phyloP scores from a whole-genome alignment of 1,140 invertebrate species.

The Stegodyphus mimosarum region DNA sequence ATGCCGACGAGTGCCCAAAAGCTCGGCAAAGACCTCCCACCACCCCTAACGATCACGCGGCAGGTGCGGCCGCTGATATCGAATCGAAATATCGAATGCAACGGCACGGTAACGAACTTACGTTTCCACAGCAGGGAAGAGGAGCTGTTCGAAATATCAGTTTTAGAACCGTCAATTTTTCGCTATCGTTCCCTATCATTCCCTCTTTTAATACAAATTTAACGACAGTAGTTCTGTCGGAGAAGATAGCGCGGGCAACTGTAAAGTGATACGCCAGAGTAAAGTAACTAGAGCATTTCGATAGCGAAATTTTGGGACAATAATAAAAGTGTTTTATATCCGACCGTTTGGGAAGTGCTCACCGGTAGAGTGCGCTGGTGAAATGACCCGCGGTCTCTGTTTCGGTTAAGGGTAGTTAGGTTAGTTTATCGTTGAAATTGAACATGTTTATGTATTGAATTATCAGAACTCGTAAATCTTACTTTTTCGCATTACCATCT shows the following conservation, averaged over 20 bases:
- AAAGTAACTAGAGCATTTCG: constrained; percentile 44
- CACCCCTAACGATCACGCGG: constrained; percentile 30
- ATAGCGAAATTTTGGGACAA: constrained; percentile 26
- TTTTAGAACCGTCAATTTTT: constrained; percentile 57
- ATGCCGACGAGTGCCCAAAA: constrained; percentile 23
- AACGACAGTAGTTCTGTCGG: constrained; percentile 35
- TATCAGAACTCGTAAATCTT: no score
- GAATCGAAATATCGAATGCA: constrained; percentile 53
- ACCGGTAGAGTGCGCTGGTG: no score
- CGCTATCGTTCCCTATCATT: constrained; percentile 39
- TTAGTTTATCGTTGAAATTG: no score
- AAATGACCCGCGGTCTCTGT: no score
- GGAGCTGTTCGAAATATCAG: constrained; percentile 26
- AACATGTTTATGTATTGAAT: no score
- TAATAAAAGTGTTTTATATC: constrained; percentile 24
- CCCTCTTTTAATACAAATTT: constrained; percentile 54
- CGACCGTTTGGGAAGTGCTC: neutral
- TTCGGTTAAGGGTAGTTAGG: no score
- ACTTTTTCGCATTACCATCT: no score
- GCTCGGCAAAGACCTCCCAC: neutral
- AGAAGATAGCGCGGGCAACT: constrained; percentile 26
- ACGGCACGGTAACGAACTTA: neutral
- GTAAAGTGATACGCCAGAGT: constrained; percentile 1
- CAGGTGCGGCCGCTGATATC: constrained; percentile 43
- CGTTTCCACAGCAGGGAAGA: neutral